A percentile compares a stretch with the other conserved stretches of the same genome.
Evolutionary conservation across 2,888 invertebrate genomes (phyloP).

Genomic region (Fragum fragum): DNA sequence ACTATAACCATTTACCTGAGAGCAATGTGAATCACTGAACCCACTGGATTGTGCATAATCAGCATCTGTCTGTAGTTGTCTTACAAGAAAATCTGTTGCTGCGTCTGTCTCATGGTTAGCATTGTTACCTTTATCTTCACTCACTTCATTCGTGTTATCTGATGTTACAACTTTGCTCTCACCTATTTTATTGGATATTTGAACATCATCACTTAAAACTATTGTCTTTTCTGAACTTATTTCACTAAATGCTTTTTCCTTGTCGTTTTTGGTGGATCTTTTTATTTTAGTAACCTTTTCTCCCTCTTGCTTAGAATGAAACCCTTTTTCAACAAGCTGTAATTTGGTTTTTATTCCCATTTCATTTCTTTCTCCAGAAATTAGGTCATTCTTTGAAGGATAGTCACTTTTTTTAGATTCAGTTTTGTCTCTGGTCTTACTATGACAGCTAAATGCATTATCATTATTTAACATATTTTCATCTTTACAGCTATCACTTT

Average conservation of each 20-base stretch:
- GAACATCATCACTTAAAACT: neutral
- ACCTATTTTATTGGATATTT: neutral
- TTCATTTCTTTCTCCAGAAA: neutral
- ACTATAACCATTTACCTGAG: neutral
- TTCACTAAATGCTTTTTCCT: neutral
- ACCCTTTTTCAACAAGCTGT: no score
- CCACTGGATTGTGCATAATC: neutral
- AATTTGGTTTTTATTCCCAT: no score
- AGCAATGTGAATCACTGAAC: neutral
- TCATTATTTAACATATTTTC: no score
- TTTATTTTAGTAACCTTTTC: neutral
- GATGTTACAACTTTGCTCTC: neutral
- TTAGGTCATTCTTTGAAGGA: neutral
- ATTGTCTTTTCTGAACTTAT: neutral
- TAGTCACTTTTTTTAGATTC: neutral
- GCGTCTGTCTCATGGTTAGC: neutral
- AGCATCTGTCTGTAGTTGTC: neutral
- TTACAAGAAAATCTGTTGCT: slow-evolving; percentile 17
- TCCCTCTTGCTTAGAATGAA: no score
- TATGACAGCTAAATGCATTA: neutral
- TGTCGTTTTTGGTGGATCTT: neutral
- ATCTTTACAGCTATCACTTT: neutral
- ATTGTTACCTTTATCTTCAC: no score
- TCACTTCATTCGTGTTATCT: neutral
- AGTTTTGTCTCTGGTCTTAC: neutral